Conservation (phyloP, 2,113 vertebrate genomes). For the Cathartes aura region DNA sequence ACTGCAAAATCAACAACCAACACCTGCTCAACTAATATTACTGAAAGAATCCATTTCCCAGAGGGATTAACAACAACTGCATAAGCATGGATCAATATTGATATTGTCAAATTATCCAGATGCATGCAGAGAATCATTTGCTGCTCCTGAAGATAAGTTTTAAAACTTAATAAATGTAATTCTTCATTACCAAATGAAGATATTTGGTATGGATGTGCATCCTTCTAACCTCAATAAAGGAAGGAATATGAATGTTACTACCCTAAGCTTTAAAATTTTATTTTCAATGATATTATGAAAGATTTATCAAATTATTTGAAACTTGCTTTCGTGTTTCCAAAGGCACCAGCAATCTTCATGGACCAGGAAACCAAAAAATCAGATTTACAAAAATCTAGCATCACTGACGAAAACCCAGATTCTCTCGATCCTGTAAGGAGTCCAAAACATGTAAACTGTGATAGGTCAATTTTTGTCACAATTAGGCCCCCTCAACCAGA, state of each 20-base stretch:
- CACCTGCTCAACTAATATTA: not conserved
- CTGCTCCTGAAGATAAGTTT: not conserved
- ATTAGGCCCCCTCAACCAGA: not conserved
- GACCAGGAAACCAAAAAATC: not conserved
- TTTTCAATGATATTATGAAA: not conserved
- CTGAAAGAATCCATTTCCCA: not conserved
- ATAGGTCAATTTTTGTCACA: not conserved
- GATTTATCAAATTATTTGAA: not conserved
- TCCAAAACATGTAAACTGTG: not conserved
- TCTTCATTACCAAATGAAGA: not conserved
- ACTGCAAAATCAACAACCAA: not conserved
- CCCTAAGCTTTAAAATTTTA: not conserved
- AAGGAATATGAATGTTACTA: not conserved
- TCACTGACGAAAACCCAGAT: not conserved
- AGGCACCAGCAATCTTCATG: rapidly evolving
- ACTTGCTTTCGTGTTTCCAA: not conserved
- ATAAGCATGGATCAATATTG: not conserved
- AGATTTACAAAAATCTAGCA: not conserved
- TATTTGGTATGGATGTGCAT: not conserved
- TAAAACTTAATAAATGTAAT: not conserved
- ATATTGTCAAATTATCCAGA: not conserved
- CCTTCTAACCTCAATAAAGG: not conserved
- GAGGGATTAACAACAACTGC: not conserved
- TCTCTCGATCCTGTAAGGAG: not conserved
- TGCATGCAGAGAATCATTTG: not conserved